Evolutionary conservation across 2,113 vertebrate species (phyloP), one percentile per base, ranked within the genome.

Genomic region (Nicator chloris): DNA sequence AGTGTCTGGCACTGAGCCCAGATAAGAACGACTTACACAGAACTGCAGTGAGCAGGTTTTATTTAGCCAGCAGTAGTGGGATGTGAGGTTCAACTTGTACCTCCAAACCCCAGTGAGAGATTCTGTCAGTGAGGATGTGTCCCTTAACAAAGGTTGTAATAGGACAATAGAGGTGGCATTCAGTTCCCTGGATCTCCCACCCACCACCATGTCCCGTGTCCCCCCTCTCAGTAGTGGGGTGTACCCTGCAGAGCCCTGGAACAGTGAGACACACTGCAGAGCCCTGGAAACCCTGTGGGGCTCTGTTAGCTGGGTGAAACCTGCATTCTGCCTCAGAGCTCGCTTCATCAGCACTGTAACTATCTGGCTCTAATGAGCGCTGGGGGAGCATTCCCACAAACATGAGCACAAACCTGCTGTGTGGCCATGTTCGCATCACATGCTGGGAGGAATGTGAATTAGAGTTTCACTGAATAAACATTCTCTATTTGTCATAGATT

Each of bases 141-240:
- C 49, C 27, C 56, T 51, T 49, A 33, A 24, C 47, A 51, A 75
- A 79, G 39, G 7, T 35, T 66, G 0, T 10, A 14, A 23, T 2
- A 47, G 61, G 24, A 21, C 27, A 54, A 3, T 1, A 35, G 56
- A 77, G 69, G 37, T 56, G n/a, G 17, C 10, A 5, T 6, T n/a
- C 27, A 24, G 45, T 57, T 72, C 44, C 37, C 31, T 23, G 24
- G 26, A 37, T 60, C 23, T 60, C 72, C 47, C 14, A 11, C 19
- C 19, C 18, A 42, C 16, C n/a, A 1, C 28, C 3, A 4, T 6
- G 19, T 51, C 15, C 44, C 0, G 2, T 24, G 24, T 27, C 1
- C 19, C 39, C 13, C 10, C 12, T 35, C 5, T 39, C 12, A 17
- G 20, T 19, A 23, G 30, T 18, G 14, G 15, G 6, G 9, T 42